phyloP scores from a whole-genome alignment of 2,888 invertebrate genomes.

The Brenthis daphne region DNA sequence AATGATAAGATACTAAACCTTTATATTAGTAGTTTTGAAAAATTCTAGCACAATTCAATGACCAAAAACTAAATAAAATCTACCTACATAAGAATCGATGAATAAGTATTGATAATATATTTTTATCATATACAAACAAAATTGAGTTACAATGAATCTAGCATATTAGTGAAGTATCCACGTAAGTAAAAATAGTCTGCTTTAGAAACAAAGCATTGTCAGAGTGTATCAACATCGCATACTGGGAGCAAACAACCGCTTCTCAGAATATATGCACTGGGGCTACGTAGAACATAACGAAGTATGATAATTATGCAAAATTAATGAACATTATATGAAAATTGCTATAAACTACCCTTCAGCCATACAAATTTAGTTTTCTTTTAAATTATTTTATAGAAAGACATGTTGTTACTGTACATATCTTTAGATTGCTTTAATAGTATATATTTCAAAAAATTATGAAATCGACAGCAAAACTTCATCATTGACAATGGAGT shows the following conservation, averaged over 20 bases:
- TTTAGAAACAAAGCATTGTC: conserved; percentile 41
- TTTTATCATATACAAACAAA: not conserved
- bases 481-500: too few relatives aligned
- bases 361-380: not conserved
- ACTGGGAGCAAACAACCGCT: conserved; percentile 52
- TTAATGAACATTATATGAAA: conserved; percentile 14
- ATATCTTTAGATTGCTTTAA: not conserved
- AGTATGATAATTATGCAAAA: conserved; percentile 9
- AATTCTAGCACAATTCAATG: too few relatives aligned
- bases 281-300: conserved; percentile 32
- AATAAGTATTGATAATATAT: not conserved
- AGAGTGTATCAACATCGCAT: conserved; percentile 41
- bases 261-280: conserved; percentile 47
- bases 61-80: too few relatives aligned
- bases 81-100: too few relatives aligned
- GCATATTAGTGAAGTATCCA: conserved; percentile 14
- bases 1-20: not conserved
- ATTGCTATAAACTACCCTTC: not conserved
- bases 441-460: not conserved
- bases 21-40: too few relatives aligned
- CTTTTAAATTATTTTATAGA: not conserved
- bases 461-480: too few relatives aligned
- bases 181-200: conserved; percentile 35
- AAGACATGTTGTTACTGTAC: not conserved
- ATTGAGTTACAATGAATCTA: not conserved